Base-by-base conservation (phyloP, 2,797 vertebrate species). In the Silurus lanzhouensis region DNA sequence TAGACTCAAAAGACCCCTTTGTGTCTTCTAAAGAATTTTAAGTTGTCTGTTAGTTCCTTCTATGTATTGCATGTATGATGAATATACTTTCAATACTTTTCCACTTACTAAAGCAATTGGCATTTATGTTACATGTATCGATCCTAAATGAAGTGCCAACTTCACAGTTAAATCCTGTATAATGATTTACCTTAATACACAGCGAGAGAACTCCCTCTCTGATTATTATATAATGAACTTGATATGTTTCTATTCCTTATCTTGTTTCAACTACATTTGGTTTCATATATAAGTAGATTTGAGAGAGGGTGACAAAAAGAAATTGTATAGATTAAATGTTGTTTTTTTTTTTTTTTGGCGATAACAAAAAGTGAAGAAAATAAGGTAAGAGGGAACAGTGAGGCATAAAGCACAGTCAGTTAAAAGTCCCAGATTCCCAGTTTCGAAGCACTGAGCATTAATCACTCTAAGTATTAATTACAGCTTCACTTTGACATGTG, bases 141-240 rank as follows among this genome's bases (percentile, higher is more conserved):
- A 90, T 90, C 89, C 85, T 88, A 82, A 89, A 89, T 90, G 90
- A 92, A 90, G 92, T 93, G 88, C 89, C 87, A 92, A 90, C 90
- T 90, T 92, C 91, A 87, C 71, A 8, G 12, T 52, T 52, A 72
- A 2, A 74, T 57, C n/a, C 13, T 75, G 48, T 10, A 9, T 52
- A 48, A 75, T 75, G 58, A 58, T 76, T 57, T 0, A 57, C 14
- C 8, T 57, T 76, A 1, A 8, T 19, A 55, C 7, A 71, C 68
- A 71, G 44, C 19, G 44, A 71, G 20, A 74, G n/a, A 75, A 19
- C 52, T 31, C 15, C 15, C 12, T 52, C 71, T 55, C 15, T 76
- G 52, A 31, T 17, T 76, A 76, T 57, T 57, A 57, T 31, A 19
- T 57, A 76, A 57, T 57, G 52, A 57, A 22, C 22, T 74, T 76